Percentiles rank a stretch among this genome's conserved stretches.
Evolutionary conservation across 2,113 vertebrate species (phyloP).

Genomic region (Condylura cristata): DNA sequence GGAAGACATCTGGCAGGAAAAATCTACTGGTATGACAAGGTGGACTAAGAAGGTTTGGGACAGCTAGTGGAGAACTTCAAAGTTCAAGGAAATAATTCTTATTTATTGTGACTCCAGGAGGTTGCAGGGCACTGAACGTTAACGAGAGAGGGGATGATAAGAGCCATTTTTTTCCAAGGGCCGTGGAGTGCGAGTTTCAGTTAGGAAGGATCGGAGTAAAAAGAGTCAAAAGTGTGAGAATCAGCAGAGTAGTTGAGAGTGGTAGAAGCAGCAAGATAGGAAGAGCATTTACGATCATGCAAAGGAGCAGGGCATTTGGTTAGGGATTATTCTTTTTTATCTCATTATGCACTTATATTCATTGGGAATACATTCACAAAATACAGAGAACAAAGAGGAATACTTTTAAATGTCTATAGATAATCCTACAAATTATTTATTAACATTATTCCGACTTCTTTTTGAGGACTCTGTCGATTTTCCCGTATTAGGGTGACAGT

Average conservation of each 20-base stretch:
- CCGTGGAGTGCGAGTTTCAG: background rate
- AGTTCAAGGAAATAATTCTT: background rate
- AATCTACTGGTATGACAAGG: background rate
- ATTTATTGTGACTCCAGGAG: background rate
- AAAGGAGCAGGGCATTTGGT: background rate
- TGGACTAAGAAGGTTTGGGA: background rate
- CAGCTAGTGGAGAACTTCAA: background rate
- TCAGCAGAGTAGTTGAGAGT: background rate
- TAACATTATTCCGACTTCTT: too few species aligned
- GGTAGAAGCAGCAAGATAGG: background rate
- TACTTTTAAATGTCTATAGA: background rate
- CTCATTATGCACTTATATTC: background rate
- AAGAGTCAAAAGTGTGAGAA: background rate
- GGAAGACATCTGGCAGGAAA: background rate
- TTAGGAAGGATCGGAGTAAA: background rate
- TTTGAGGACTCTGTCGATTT: too few species aligned
- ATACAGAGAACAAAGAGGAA: background rate
- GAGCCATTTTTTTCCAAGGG: background rate
- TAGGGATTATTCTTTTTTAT: background rate
- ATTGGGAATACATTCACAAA: conserved; percentile 4
- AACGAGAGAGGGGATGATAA: background rate
- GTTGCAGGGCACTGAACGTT: background rate
- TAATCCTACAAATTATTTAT: too few species aligned
- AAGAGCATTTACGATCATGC: background rate
- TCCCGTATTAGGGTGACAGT: too few species aligned